Evolutionary conservation across 2,113 vertebrate genomes (phyloP).

Genomic region (Brevimyrus niger): DNA sequence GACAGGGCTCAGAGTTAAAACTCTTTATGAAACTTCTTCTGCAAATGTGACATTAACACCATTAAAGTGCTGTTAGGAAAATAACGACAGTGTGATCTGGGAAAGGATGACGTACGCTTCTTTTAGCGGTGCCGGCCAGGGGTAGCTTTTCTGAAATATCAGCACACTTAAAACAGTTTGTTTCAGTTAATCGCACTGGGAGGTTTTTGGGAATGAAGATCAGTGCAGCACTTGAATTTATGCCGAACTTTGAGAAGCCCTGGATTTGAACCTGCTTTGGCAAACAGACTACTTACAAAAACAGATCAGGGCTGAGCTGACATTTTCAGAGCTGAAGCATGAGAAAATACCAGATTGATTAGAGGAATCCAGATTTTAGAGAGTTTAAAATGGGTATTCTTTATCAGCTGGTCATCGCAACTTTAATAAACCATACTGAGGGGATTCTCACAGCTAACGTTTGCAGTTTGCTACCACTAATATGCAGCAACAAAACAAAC

Average conservation of each 20-base stretch:
- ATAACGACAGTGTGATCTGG: background rate
- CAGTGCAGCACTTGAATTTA: background rate
- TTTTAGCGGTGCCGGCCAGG: background rate
- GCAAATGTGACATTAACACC: background rate
- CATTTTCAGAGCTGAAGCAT: background rate
- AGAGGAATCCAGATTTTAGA: background rate
- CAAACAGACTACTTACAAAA: background rate
- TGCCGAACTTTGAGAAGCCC: background rate
- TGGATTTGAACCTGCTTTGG: background rate
- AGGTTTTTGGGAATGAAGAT: background rate
- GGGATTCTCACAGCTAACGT: background rate
- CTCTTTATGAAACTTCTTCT: background rate
- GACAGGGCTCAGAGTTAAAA: background rate
- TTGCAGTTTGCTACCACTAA: background rate
- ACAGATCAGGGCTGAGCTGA: background rate
- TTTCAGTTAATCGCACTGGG: background rate
- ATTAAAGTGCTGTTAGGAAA: background rate
- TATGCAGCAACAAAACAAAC: background rate
- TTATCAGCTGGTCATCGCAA: background rate
- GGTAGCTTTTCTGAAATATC: background rate
- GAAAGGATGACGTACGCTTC: background rate
- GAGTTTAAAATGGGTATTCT: background rate
- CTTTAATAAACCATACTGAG: background rate
- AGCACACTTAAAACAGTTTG: background rate
- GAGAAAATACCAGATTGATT: background rate